Evolutionary conservation across 2,888 invertebrate genomes (phyloP).

Genomic region (Onthophagus sagittarius): DNA sequence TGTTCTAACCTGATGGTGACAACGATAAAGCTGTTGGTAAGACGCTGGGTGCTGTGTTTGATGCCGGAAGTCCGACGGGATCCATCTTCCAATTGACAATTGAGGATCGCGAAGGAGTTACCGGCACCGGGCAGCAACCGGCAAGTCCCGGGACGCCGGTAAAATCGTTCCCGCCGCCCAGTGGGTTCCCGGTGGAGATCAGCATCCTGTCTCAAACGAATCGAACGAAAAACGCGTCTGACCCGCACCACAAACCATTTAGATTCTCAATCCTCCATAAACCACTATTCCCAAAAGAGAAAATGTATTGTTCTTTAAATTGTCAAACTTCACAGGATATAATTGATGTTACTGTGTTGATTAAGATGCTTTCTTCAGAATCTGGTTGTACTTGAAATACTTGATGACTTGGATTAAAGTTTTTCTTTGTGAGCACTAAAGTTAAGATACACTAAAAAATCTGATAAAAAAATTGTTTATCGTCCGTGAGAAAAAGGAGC

Average conservation of each 20-base stretch:
- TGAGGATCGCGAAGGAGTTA: constrained; percentile 52
- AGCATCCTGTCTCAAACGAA: constrained; percentile 51
- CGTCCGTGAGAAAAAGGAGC: no score
- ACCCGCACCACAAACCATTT: constrained; percentile 10
- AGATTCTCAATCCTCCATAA: not conserved
- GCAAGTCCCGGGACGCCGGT: constrained; percentile 46
- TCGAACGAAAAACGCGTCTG: not conserved
- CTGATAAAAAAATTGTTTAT: no score
- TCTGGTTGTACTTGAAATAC: no score
- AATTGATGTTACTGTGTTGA: no score
- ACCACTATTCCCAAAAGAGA: no score
- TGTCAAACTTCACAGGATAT: no score
- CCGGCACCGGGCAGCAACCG: constrained; percentile 52
- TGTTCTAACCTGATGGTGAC: constrained; percentile 60
- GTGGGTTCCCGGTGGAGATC: constrained; percentile 62
- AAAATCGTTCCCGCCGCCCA: constrained; percentile 53
- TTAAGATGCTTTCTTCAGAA: no score
- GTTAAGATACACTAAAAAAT: no score
- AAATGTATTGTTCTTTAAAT: no score
- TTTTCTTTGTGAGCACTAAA: no score
- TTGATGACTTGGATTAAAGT: no score
- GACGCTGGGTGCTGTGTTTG: constrained; percentile 52
- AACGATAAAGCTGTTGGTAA: constrained; percentile 53
- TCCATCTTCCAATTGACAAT: constrained; percentile 60
- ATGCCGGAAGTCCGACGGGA: constrained; percentile 55